These are phyloP conservation scores for Diachasmimorpha longicaudata DNA, from an alignment of 1,140 invertebrate species.

Conservation along the genomic window DNA sequence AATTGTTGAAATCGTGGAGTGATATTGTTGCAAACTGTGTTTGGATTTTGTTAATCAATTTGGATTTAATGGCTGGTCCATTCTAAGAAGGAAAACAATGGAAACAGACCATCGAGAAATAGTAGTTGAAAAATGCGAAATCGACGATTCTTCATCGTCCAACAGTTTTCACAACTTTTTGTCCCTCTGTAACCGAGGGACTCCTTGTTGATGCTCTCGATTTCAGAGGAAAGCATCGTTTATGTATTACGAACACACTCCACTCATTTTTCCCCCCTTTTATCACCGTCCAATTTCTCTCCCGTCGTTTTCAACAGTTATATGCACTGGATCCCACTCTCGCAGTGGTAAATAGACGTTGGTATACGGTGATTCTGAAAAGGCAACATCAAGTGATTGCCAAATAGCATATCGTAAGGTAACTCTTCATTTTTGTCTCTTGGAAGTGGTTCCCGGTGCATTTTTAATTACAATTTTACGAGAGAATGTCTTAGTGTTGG, in stretches of 20 bases:
- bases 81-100: constrained; percentile 21
- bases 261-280: not conserved
- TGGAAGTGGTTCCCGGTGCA: not conserved
- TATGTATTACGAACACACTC: constrained; percentile 5
- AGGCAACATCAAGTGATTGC: not conserved
- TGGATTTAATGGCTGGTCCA: constrained; percentile 12
- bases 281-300: not conserved
- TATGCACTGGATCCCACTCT: not conserved
- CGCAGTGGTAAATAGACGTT: not conserved
- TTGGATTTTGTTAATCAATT: no score
- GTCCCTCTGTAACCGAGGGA: not conserved
- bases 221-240: not conserved
- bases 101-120: not conserved
- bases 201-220: not conserved
- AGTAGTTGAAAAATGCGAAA: not conserved
- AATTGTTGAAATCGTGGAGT: no score
- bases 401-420: not conserved
- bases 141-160: not conserved
- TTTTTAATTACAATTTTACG: no score
- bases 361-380: not conserved
- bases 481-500: no score
- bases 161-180: not conserved
- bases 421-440: not conserved
- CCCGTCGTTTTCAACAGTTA: not conserved
- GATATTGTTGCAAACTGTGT: no score